Percentiles rank a stretch among this genome's conserved stretches.
Conservation (phyloP, 2,888 invertebrate genomes). For the Diarsia dahlii region DNA sequence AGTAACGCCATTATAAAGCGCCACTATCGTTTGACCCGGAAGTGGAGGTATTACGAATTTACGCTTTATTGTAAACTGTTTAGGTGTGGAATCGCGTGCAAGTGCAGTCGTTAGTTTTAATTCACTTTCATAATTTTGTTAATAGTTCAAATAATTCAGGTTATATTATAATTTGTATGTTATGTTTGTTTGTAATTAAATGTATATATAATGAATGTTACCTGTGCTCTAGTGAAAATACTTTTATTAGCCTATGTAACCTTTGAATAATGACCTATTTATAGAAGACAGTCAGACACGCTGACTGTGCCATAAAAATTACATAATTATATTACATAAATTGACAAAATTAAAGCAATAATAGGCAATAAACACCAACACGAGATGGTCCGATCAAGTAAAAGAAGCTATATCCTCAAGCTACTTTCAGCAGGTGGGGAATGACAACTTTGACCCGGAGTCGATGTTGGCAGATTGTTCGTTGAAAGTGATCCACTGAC, state of each 20-base stretch:
- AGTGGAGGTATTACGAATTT: constrained; percentile 24
- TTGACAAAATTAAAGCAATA: too few relatives aligned
- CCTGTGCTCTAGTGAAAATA: background rate
- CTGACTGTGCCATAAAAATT: too few relatives aligned
- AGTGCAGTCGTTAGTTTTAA: constrained; percentile 28
- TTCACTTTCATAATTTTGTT: constrained; percentile 42
- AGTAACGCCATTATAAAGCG: constrained; percentile 29
- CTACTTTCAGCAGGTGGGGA: too few relatives aligned
- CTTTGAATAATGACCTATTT: background rate
- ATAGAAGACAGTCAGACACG: background rate
- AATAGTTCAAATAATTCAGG: constrained; percentile 5
- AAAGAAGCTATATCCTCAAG: too few relatives aligned
- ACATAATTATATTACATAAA: too few relatives aligned
- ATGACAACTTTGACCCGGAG: too few relatives aligned
- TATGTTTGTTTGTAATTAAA: background rate
- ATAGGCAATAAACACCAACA: too few relatives aligned
- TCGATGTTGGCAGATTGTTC: too few relatives aligned
- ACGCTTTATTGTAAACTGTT: constrained; percentile 17
- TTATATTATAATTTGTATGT: constrained; percentile 7
- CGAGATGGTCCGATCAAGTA: too few relatives aligned
- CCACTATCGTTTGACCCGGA: constrained; percentile 40
- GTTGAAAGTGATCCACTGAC: too few relatives aligned
- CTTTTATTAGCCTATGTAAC: background rate
- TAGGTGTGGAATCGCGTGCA: constrained; percentile 44
- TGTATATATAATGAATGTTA: background rate